Evolutionary conservation across 2,888 invertebrate species (phyloP).

Genomic region (Eupithecia inturbata): DNA sequence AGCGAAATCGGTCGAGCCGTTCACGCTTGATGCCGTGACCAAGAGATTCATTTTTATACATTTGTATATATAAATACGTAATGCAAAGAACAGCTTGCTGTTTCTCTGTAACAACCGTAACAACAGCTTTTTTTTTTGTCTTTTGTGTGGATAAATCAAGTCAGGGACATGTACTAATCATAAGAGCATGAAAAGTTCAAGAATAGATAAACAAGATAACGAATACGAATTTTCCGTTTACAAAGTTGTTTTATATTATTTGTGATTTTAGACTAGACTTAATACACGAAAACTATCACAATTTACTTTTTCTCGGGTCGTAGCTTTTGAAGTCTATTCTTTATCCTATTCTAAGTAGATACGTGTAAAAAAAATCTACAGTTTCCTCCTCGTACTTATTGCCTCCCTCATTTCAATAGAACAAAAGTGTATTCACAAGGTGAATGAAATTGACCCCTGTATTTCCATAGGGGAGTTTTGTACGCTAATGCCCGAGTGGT

Average conservation of each 20-base stretch:
- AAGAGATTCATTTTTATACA: too few species aligned
- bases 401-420: not conserved
- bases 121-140: not conserved
- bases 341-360: not conserved
- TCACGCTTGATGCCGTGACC: too few species aligned
- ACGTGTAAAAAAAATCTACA: not conserved
- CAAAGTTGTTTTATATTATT: too few species aligned
- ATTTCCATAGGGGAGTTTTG: slow-evolving; percentile 11
- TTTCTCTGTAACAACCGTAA: not conserved
- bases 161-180: too few species aligned
- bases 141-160: too few species aligned
- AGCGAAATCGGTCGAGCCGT: too few species aligned
- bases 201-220: too few species aligned
- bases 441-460: not conserved
- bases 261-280: too few species aligned
- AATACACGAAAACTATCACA: not conserved
- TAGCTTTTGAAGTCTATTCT: too few species aligned
- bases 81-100: not conserved
- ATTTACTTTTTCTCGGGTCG: not conserved
- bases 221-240: too few species aligned
- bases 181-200: too few species aligned
- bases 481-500: slow-evolving; percentile 32
- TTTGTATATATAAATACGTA: too few species aligned
- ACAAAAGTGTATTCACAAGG: slow-evolving; percentile 5
- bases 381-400: not conserved